Evolutionary conservation across 2,797 vertebrate genomes (phyloP).

Genomic region (Neoniphon sammara): DNA sequence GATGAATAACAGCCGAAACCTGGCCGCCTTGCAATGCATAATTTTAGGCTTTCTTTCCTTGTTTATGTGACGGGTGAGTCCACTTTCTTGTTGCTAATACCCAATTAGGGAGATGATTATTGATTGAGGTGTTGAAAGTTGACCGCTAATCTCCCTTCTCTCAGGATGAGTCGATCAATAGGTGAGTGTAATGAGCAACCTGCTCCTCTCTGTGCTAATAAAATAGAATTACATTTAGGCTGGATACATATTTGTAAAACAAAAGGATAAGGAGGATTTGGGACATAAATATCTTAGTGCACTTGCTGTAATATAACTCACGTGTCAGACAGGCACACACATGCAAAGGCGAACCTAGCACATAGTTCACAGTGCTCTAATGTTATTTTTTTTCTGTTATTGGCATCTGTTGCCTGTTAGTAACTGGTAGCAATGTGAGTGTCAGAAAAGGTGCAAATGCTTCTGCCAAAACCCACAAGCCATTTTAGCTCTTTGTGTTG

Average conservation of each 20-base stretch:
- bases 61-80: constrained; percentile 74
- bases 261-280: constrained; percentile 19
- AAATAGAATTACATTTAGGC: constrained; percentile 66
- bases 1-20: constrained; percentile 54
- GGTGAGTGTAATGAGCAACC: constrained; percentile 77
- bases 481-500: constrained; percentile 20
- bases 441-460: constrained; percentile 1
- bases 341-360: background rate
- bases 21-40: constrained; percentile 22
- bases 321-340: background rate
- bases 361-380: background rate
- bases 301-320: constrained; percentile 9
- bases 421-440: constrained; percentile 11
- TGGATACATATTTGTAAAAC: constrained; percentile 66
- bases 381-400: background rate
- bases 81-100: constrained; percentile 80
- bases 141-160: constrained; percentile 81
- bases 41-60: constrained; percentile 66
- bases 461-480: constrained; percentile 24
- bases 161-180: constrained; percentile 73
- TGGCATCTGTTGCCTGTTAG: constrained; percentile 1
- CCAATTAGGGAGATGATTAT: constrained; percentile 86
- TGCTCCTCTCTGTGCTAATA: constrained; percentile 69
- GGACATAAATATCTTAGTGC: constrained; percentile 13
- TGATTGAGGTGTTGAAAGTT: constrained; percentile 82